These are phyloP conservation scores for Colius striatus DNA, from an alignment of 2,113 vertebrate genomes.

Conservation along the genomic window DNA sequence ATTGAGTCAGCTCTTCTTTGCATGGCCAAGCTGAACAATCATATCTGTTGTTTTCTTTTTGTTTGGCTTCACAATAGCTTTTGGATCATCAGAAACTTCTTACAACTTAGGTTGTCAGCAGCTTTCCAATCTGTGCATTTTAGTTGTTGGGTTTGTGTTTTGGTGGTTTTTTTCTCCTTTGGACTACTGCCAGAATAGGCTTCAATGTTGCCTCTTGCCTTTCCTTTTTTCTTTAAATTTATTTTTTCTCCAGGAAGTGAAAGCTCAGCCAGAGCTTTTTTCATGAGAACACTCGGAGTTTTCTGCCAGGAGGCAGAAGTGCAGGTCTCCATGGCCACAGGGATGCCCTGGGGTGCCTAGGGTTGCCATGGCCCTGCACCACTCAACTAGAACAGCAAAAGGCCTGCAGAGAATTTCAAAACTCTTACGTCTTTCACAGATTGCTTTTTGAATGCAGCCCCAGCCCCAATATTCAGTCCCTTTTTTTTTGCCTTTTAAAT, in stretches of 20 bases:
- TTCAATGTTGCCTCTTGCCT: background rate
- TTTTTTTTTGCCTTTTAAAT: background rate
- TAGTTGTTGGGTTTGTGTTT: constrained; percentile 13
- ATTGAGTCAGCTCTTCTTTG: constrained; percentile 26
- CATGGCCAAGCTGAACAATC: constrained; percentile 14
- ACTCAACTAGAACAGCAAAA: background rate
- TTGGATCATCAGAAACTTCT: constrained; percentile 13
- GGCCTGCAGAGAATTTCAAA: background rate
- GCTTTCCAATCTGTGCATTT: constrained; percentile 18
- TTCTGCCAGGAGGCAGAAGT: no score
- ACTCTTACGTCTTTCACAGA: background rate
- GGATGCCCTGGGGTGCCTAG: background rate
- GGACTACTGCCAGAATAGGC: background rate
- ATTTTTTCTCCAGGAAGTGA: background rate
- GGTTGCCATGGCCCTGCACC: background rate
- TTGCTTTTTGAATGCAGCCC: background rate
- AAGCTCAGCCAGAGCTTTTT: background rate
- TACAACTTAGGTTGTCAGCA: constrained; percentile 34
- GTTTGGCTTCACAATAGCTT: constrained; percentile 20
- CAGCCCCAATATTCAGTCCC: background rate
- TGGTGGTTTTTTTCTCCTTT: constrained; percentile 5
- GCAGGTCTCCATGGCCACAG: background rate
- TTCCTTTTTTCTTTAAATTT: background rate
- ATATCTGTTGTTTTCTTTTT: constrained; percentile 10
- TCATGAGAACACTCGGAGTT: no score